Conservation (phyloP, 1,140 invertebrate species). For the Tenebrio molitor region DNA sequence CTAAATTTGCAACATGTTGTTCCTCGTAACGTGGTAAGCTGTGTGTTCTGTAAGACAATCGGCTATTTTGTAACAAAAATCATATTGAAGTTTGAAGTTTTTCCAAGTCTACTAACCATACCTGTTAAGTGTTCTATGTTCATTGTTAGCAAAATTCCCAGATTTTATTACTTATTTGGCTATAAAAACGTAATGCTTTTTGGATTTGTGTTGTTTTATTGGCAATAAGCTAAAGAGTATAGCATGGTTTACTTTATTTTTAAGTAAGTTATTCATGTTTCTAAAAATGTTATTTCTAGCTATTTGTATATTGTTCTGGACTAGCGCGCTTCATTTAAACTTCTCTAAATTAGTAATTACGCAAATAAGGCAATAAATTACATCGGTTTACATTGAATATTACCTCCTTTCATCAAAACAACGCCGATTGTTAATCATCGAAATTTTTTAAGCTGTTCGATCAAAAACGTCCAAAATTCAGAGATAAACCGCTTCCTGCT, state of each 20-base stretch:
- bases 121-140: conserved; percentile 1
- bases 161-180: conserved; percentile 29
- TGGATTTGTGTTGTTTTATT: conserved; percentile 44
- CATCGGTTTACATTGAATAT: not conserved
- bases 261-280: conserved; percentile 47
- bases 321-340: conserved; percentile 39
- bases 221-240: conserved; percentile 43
- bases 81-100: conserved; percentile 11
- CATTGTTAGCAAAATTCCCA: not conserved
- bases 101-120: conserved; percentile 1
- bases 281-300: conserved; percentile 46
- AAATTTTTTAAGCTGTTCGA: not conserved
- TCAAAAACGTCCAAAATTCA: not conserved
- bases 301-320: conserved; percentile 47
- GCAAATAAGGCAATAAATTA: conserved; percentile 26
- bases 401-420: not conserved
- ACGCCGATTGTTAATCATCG: not conserved
- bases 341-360: conserved; percentile 20
- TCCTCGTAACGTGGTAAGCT: conserved; percentile 33
- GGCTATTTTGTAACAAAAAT: conserved; percentile 6
- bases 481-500: conserved; percentile 21
- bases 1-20: conserved; percentile 24
- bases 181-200: conserved; percentile 36
- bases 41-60: not conserved
- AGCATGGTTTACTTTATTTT: conserved; percentile 47